Base-by-base conservation (phyloP, 2,113 vertebrate species). In the Pygoscelis adeliae region DNA sequence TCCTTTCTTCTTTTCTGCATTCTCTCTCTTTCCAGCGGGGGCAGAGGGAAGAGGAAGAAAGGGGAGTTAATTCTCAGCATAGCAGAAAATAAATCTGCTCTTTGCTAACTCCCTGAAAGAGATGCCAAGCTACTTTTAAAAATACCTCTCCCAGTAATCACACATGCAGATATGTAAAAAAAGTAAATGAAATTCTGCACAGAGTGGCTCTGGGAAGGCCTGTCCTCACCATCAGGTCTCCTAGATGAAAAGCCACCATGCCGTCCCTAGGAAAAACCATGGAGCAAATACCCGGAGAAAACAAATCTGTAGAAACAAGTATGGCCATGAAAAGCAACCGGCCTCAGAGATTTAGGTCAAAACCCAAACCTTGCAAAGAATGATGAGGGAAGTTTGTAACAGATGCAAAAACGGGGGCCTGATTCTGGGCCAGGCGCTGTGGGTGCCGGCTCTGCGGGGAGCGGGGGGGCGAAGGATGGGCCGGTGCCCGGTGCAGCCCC, bases 1-100 rank as follows among this genome's bases (percentile, higher is more conserved):
- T 95, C 96, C 94, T 98, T 97, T 97, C 97, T 97, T 97, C 97
- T 97, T 97, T 97, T 91, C 96, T 91, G 96, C 96, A 97, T 98
- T 97, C 97, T 97, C 97, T 96, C 97, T 98, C 96, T 97, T 84
- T 97, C 96, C 95, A 96, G 93, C 73, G 96, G 94, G 95, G 93
- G 96, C 93, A 86, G 96, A 96, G 94, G 95, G 82, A 96, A 91
- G 92, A 93, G 96, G 92, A 96, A 97, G 95, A 96, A 97, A 96
- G 49, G 93, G 91, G 85, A 97, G 95, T 94, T 97, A 94, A 98
- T 98, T 97, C 97, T 96, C 90, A 89, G 96, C 96, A 95, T 30
- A 92, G 92, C 93, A 96, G 89, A 97, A 98, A 98, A 98, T 88
- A 96, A 97, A 97, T 93, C 83, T 89, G 94, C 80, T 83, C 91